Percentiles rank a stretch among this genome's conserved stretches.
Evolutionary conservation across 2,888 invertebrate species (phyloP).

Genomic region (Elgonia sp.): DNA sequence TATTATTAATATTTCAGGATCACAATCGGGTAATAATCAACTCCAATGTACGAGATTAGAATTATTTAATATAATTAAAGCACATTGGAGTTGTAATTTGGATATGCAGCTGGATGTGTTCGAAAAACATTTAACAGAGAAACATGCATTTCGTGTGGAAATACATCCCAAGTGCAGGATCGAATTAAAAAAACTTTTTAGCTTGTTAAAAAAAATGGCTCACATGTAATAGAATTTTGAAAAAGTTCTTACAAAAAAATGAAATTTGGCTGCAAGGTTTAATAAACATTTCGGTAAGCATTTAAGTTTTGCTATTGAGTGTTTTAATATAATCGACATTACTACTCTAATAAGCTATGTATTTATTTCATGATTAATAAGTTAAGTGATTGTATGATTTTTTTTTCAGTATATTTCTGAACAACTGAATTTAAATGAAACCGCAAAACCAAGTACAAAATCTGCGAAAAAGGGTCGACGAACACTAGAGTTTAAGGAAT

Average conservation of each 20-base stretch:
- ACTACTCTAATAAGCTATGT: slow-evolving; percentile 19
- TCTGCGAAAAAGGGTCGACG: neutral
- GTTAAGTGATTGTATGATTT: slow-evolving; percentile 10
- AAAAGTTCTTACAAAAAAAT: slow-evolving; percentile 22
- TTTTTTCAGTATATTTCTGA: slow-evolving; percentile 18
- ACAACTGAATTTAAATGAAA: neutral
- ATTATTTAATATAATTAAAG: slow-evolving; percentile 14
- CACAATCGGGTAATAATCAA: neutral
- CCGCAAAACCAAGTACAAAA: slow-evolving; percentile 5
- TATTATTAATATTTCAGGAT: slow-evolving; percentile 13
- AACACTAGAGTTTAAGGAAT: too few species aligned
- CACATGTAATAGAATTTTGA: slow-evolving; percentile 11
- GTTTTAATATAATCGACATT: slow-evolving; percentile 15
- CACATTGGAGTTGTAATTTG: slow-evolving; percentile 8
- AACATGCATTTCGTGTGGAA: slow-evolving; percentile 13
- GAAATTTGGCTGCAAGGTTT: slow-evolving; percentile 37
- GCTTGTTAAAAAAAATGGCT: slow-evolving; percentile 36
- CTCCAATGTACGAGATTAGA: slow-evolving; percentile 1
- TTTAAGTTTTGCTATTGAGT: slow-evolving; percentile 8
- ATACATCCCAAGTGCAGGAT: slow-evolving; percentile 11
- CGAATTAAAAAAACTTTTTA: slow-evolving; percentile 16
- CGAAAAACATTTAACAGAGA: slow-evolving; percentile 9
- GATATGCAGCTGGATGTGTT: slow-evolving; percentile 24
- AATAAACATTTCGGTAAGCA: slow-evolving; percentile 29
- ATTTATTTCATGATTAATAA: slow-evolving; percentile 22